phyloP scores from a whole-genome alignment of 1,140 invertebrate genomes.

The Caenorhabditis latens region DNA sequence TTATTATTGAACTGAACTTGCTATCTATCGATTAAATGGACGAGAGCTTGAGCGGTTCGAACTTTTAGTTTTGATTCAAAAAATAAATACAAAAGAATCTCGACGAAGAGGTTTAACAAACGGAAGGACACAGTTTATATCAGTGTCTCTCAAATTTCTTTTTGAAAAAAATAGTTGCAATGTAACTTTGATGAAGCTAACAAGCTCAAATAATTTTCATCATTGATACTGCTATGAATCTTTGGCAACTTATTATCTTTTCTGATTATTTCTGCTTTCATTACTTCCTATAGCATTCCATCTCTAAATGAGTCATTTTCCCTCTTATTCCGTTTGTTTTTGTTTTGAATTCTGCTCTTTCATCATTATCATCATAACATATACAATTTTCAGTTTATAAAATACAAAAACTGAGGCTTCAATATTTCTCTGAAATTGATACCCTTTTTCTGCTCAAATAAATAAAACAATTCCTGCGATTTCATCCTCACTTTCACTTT shows the following conservation, averaged over 20 bases:
- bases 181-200: too few species aligned
- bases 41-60: conserved; percentile 13
- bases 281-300: not conserved
- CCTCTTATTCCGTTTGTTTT: not conserved
- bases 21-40: not conserved
- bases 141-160: not conserved
- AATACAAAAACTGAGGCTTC: not conserved
- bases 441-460: not conserved
- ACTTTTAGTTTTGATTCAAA: conserved; percentile 30
- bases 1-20: conserved; percentile 25
- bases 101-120: conserved; percentile 15
- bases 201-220: too few species aligned
- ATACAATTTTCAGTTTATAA: not conserved
- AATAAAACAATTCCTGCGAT: not conserved
- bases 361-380: not conserved
- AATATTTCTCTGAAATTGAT: not conserved
- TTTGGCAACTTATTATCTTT: not conserved
- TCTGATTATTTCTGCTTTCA: not conserved
- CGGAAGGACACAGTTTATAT: not conserved
- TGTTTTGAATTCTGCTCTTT: not conserved
- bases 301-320: conserved; percentile 2
- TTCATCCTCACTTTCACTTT: not conserved
- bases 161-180: not conserved
- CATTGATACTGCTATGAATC: too few species aligned
- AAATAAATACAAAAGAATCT: conserved; percentile 33